Evolutionary conservation across 2,113 vertebrate genomes (phyloP).

Genomic region (Oxygymnocypris stewartii): DNA sequence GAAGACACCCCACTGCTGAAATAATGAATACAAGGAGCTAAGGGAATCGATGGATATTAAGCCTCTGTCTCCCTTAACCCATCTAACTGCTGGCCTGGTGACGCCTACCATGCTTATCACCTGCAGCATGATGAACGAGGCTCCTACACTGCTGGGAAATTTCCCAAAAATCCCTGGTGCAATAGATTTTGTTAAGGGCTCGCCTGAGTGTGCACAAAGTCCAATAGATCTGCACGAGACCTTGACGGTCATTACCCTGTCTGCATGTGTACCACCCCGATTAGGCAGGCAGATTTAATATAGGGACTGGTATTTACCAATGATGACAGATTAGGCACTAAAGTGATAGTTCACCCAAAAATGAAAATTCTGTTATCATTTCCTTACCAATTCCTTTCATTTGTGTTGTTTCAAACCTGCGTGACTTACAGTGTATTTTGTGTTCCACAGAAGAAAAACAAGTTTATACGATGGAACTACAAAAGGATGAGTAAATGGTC

Average conservation of each 20-base stretch:
- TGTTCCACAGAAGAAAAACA: not conserved
- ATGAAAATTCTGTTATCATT: not conserved
- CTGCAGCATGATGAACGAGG: constrained; percentile 51
- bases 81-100: constrained; percentile 41
- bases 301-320: constrained; percentile 36
- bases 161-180: constrained; percentile 52
- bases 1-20: constrained; percentile 38
- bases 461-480: not conserved
- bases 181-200: constrained; percentile 51
- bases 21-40: constrained; percentile 50
- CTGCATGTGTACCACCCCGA: constrained; percentile 41
- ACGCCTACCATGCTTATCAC: constrained; percentile 58
- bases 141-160: constrained; percentile 47
- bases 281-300: constrained; percentile 44
- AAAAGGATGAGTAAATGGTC: no score
- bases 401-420: not conserved
- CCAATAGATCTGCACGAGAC: constrained; percentile 51
- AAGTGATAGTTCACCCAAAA: constrained; percentile 7
- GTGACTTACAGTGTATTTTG: not conserved
- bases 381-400: not conserved
- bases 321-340: constrained; percentile 19
- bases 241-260: constrained; percentile 32
- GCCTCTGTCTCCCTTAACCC: constrained; percentile 44
- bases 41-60: constrained; percentile 55
- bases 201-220: constrained; percentile 48